Evolutionary conservation across 64 coral and sea anemone genomes (phyloP).

Genomic region (Montipora foliosa): DNA sequence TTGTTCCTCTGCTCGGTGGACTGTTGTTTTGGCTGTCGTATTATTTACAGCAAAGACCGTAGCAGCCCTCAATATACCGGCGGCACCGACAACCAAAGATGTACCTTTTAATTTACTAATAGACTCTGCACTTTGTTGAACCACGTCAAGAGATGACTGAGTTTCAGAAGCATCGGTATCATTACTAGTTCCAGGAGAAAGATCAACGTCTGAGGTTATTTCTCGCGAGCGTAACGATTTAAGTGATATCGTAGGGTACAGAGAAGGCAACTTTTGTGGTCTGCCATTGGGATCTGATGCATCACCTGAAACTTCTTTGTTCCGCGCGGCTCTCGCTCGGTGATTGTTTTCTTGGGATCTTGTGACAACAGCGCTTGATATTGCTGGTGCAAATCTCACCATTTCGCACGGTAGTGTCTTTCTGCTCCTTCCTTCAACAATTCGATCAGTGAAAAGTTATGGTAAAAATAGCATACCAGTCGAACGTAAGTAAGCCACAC

Average conservation of each 20-base stretch:
- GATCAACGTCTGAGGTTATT: not conserved
- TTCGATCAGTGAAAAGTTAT: not conserved
- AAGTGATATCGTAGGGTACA: slow-evolving; percentile 83
- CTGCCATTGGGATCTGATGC: slow-evolving; percentile 52
- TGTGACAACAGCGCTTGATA: slow-evolving; percentile 51
- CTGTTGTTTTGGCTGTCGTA: slow-evolving; percentile 56
- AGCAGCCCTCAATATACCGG: slow-evolving; percentile 72
- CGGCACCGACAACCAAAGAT: slow-evolving; percentile 67
- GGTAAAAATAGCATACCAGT: not conserved
- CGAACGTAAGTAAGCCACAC: not conserved
- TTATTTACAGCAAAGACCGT: slow-evolving; percentile 81
- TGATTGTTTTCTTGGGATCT: slow-evolving; percentile 36
- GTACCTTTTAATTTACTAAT: slow-evolving; percentile 69
- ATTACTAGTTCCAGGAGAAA: not conserved
- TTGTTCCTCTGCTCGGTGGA: slow-evolving; percentile 71
- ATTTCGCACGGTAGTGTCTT: not conserved
- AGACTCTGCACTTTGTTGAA: slow-evolving; percentile 2
- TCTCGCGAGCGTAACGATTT: slow-evolving; percentile 55
- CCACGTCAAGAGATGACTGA: not conserved
- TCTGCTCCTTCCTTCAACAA: not conserved
- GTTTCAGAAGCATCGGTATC: not conserved
- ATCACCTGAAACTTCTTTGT: slow-evolving; percentile 10
- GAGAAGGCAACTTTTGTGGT: slow-evolving; percentile 68
- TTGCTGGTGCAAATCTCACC: slow-evolving; percentile 28
- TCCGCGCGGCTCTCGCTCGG: not conserved